Percentiles rank a stretch among this genome's conserved stretches.
Evolutionary conservation across 1,140 invertebrate species (phyloP).

Genomic region (Formica exsecta): DNA sequence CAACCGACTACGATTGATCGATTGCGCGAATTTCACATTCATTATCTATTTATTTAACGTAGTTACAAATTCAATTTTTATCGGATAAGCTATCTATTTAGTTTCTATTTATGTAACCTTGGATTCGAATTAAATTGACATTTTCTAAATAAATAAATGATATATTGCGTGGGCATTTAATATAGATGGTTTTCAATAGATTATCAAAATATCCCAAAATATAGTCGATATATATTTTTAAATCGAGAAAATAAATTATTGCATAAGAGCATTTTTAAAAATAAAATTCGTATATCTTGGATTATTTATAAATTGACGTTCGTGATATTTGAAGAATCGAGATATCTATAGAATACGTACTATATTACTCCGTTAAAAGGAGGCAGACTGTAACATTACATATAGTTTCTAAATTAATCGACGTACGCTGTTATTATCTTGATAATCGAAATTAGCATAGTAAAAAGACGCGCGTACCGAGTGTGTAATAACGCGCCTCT

Average conservation of each 20-base stretch:
- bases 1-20: not conserved
- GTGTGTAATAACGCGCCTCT: not conserved
- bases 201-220: not conserved
- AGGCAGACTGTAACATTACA: not conserved
- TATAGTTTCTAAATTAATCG: not conserved
- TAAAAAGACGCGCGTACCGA: conserved; percentile 7
- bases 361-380: not conserved
- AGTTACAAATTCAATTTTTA: conserved; percentile 39
- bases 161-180: not conserved
- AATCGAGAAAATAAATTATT: conserved; percentile 13
- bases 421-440: not conserved
- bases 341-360: not conserved
- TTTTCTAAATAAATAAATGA: conserved; percentile 31
- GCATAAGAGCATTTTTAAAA: not conserved
- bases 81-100: not conserved
- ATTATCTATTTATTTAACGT: conserved; percentile 35
- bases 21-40: not conserved
- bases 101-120: not conserved
- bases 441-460: not conserved
- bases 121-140: conserved; percentile 6
- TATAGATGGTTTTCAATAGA: not conserved
- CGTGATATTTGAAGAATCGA: not conserved
- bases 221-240: not conserved
- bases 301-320: conserved; percentile 8
- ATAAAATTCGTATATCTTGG: not conserved